A percentile compares a stretch with the other conserved stretches of the same genome.
Conservation (phyloP, 2,888 invertebrate genomes). For the Phengaris alcon region DNA sequence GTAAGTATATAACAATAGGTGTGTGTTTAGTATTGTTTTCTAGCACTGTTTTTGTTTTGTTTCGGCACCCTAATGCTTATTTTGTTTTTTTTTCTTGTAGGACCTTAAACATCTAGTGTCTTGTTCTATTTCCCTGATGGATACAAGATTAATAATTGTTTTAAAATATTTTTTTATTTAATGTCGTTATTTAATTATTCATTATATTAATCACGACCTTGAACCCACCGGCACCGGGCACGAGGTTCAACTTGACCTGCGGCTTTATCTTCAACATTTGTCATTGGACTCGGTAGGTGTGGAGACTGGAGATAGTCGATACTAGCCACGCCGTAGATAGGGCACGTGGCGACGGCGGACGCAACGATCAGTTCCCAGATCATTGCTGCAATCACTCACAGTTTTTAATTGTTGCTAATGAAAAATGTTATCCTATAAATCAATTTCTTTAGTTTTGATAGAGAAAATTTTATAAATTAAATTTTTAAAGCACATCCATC, state of each 20-base stretch:
- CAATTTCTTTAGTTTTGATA: too few species aligned
- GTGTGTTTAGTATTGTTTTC: neutral
- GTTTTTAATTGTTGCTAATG: neutral
- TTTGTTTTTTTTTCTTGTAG: neutral
- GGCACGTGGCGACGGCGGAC: neutral
- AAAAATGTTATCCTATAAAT: too few species aligned
- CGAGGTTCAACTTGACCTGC: neutral
- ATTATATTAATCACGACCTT: neutral
- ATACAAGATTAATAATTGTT: neutral
- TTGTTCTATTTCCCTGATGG: neutral
- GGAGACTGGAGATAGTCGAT: neutral
- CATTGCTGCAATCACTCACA: neutral
- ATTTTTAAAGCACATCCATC: too few species aligned
- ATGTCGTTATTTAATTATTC: neutral
- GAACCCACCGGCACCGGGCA: neutral
- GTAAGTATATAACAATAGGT: neutral
- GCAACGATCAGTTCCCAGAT: neutral
- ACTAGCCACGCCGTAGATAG: neutral
- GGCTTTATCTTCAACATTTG: neutral
- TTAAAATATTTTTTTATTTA: neutral
- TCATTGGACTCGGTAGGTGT: neutral
- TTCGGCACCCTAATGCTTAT: neutral
- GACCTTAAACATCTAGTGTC: neutral
- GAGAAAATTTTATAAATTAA: too few species aligned
- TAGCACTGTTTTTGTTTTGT: conserved; percentile 6